These are phyloP conservation scores for Genyomyrus donnyi DNA, from an alignment of 2,113 vertebrate species.

Conservation along the genomic window DNA sequence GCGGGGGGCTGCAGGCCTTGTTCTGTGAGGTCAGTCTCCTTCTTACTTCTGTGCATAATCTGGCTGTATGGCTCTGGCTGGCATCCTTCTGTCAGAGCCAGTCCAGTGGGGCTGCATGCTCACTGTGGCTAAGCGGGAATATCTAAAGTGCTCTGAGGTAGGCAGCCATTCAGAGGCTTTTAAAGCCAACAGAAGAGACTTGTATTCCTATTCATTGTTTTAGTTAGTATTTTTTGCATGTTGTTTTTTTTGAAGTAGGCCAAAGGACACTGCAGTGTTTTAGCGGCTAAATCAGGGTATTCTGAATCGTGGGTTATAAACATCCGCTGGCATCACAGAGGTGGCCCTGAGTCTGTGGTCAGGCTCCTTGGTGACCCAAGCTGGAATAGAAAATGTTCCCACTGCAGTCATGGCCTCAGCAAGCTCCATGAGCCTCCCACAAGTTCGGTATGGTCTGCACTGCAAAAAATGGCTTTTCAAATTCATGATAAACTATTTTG, in stretches of 20 bases:
- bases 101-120: slow-evolving; percentile 13
- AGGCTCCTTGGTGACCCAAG: not conserved
- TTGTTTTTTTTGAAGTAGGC: not conserved
- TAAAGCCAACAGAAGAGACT: not conserved
- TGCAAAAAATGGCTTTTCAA: no score
- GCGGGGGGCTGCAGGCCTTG: slow-evolving; percentile 25
- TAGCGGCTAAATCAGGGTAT: not conserved
- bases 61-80: slow-evolving; percentile 27
- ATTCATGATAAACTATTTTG: no score
- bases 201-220: not conserved
- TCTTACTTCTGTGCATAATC: slow-evolving; percentile 36
- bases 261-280: not conserved
- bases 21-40: slow-evolving; percentile 43
- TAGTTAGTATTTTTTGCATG: not conserved
- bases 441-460: not conserved
- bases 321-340: not conserved
- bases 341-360: not conserved
- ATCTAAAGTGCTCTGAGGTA: not conserved
- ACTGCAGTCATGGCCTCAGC: not conserved
- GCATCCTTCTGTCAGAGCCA: slow-evolving; percentile 21
- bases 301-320: not conserved
- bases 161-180: not conserved
- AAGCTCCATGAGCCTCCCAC: not conserved
- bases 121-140: slow-evolving; percentile 34
- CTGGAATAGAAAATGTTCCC: not conserved